Conservation (phyloP, 2,113 vertebrate genomes). For the Eptesicus fuscus region DNA sequence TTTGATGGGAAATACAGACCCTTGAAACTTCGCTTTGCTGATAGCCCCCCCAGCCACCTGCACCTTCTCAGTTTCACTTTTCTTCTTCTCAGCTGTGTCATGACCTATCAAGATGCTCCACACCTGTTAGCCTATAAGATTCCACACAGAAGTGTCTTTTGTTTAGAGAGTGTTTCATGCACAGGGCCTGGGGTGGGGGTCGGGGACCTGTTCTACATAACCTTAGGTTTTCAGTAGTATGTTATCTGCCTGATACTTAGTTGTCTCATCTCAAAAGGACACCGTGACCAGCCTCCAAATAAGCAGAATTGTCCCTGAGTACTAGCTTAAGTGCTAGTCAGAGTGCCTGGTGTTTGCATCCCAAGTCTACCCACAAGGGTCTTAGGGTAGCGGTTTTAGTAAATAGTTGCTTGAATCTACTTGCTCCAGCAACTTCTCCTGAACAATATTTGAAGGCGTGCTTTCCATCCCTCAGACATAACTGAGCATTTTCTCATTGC, state of each 20-base stretch:
- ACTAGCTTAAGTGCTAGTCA: not conserved
- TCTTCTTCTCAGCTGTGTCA: not conserved
- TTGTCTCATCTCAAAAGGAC: not conserved
- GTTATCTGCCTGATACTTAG: not conserved
- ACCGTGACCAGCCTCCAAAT: not conserved
- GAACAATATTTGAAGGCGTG: not conserved
- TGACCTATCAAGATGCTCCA: not conserved
- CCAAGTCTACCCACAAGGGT: not conserved
- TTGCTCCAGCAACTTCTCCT: not conserved
- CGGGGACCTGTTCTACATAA: not conserved
- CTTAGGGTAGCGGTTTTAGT: not conserved
- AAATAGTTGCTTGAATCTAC: not conserved
- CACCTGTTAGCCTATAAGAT: not conserved
- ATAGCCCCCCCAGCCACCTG: not conserved
- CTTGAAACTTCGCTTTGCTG: not conserved
- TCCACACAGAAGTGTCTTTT: not conserved
- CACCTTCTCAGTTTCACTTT: not conserved
- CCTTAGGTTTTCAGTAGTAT: not conserved
- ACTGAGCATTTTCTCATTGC: not conserved
- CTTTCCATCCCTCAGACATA: not conserved
- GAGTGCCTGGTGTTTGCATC: not conserved
- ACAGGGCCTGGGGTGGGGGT: not conserved
- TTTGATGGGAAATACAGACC: not conserved
- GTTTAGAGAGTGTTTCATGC: not conserved
- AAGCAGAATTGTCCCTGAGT: not conserved